Base-by-base conservation (phyloP, 2,797 vertebrate genomes). In the Bradypus variegatus region DNA sequence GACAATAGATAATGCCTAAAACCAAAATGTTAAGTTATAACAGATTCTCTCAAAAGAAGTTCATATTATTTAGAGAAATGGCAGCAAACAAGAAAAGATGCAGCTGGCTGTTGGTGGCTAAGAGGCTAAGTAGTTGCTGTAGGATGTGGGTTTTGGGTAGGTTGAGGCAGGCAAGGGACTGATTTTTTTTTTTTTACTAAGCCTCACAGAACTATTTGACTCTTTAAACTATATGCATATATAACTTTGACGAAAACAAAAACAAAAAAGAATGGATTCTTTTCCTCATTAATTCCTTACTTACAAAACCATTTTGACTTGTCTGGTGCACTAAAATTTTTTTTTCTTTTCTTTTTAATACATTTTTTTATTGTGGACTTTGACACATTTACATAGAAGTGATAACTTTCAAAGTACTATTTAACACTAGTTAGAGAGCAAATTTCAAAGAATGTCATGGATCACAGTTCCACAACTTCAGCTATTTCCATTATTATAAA, bases 281-380 rank as follows among this genome's bases (percentile, higher is more conserved):
- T 75, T 81, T 75, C 16, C 36, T 73, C 31, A 9, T 53, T 80
- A 82, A 64, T 76, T 38, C 76, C 75, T 36, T 75, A 33, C 48
- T 86, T 82, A 70, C 70, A 90, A 86, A 69, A 16, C 27, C 23
- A 79, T 36, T 89, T 89, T 89, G 72, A 60, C 38, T 92, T 83
- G 50, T 48, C 76, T 88, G 11, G 23, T 72, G 8, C n/a, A 23
- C 41, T 70, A 53, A 64, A 72, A 70, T 58, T 50, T n/a, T n/a
- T n/a, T n/a, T n/a, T n/a, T n/a, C n/a, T n/a, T n/a, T n/a, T n/a
- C n/a, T n/a, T n/a, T n/a, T n/a, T n/a, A n/a, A n/a, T n/a, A n/a
- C n/a, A n/a, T n/a, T n/a, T n/a, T n/a, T n/a, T n/a, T n/a, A n/a
- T n/a, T n/a, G n/a, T n/a, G n/a, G n/a, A n/a, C n/a, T n/a, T n/a